Evolutionary conservation across 2,888 invertebrate species (phyloP).

Genomic region (Meiosimyza decipiens): DNA sequence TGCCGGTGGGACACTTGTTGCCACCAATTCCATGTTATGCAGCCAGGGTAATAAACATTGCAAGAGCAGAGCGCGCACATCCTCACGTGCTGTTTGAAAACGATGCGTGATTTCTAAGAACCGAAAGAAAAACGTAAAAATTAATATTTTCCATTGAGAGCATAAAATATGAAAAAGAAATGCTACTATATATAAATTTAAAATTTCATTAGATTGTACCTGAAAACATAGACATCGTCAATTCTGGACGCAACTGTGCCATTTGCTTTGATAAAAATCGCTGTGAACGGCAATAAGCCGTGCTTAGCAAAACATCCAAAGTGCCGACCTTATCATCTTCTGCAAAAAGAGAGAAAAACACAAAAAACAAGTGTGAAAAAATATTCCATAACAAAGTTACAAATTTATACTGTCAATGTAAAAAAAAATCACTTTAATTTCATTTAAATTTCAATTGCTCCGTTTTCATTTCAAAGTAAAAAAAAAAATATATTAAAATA

Average conservation of each 20-base stretch:
- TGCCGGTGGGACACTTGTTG: constrained; percentile 93
- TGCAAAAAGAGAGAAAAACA: constrained; percentile 47
- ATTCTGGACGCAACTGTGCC: constrained; percentile 93
- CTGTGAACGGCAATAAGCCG: constrained; percentile 92
- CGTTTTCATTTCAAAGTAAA: too few species aligned
- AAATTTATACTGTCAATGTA: too few species aligned
- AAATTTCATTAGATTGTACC: constrained; percentile 71
- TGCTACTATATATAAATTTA: not conserved
- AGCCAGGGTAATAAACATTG: constrained; percentile 97
- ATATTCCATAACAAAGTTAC: too few species aligned
- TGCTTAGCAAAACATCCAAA: constrained; percentile 85
- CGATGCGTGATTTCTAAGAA: constrained; percentile 92
- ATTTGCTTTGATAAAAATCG: constrained; percentile 91
- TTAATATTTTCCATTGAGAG: not conserved
- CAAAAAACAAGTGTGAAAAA: constrained; percentile 9
- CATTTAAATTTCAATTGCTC: too few species aligned
- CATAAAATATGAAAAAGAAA: not conserved
- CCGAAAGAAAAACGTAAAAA: constrained; percentile 11
- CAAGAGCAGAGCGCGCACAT: constrained; percentile 89
- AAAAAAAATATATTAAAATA: too few species aligned
- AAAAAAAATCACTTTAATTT: too few species aligned
- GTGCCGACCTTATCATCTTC: constrained; percentile 72
- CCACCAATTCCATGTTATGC: constrained; percentile 97
- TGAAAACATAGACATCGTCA: constrained; percentile 99
- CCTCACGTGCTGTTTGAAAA: constrained; percentile 94